Evolutionary conservation across 2,113 vertebrate species (phyloP).

Genomic region (Vidua chalybeata): DNA sequence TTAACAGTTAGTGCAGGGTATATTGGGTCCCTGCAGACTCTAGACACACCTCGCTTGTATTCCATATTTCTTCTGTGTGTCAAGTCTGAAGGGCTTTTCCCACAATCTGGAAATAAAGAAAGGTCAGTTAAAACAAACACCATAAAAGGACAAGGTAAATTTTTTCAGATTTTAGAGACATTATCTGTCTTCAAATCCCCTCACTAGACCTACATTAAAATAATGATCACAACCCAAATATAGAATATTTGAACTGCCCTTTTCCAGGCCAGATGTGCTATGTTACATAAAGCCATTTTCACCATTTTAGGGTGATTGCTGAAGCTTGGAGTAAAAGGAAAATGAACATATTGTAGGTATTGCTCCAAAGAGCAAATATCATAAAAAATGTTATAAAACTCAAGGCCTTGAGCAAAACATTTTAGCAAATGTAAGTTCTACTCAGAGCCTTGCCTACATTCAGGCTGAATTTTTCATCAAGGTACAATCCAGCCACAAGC

Average conservation of each 20-base stretch:
- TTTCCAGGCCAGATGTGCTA: constrained; percentile 51
- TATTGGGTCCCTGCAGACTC: neutral
- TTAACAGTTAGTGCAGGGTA: neutral
- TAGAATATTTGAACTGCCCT: constrained; percentile 7
- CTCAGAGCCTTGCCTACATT: neutral
- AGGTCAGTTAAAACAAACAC: constrained; percentile 3
- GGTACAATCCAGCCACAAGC: neutral
- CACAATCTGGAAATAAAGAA: neutral
- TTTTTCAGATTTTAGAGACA: neutral
- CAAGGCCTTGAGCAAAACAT: constrained; percentile 30
- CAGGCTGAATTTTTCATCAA: neutral
- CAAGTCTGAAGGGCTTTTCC: neutral
- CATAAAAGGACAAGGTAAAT: neutral
- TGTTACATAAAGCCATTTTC: constrained; percentile 25
- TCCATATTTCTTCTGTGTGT: neutral
- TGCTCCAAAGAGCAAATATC: neutral
- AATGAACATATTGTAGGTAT: neutral
- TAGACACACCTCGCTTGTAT: neutral
- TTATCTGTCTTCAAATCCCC: constrained; percentile 12
- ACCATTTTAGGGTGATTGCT: constrained; percentile 40
- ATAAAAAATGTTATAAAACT: constrained; percentile 36
- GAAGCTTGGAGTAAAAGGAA: constrained; percentile 23
- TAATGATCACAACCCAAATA: constrained; percentile 19
- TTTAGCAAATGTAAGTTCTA: neutral
- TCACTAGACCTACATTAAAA: constrained; percentile 19